Evolutionary conservation across 1,140 invertebrate species (phyloP).

Genomic region (Meloidogyne exigua): DNA sequence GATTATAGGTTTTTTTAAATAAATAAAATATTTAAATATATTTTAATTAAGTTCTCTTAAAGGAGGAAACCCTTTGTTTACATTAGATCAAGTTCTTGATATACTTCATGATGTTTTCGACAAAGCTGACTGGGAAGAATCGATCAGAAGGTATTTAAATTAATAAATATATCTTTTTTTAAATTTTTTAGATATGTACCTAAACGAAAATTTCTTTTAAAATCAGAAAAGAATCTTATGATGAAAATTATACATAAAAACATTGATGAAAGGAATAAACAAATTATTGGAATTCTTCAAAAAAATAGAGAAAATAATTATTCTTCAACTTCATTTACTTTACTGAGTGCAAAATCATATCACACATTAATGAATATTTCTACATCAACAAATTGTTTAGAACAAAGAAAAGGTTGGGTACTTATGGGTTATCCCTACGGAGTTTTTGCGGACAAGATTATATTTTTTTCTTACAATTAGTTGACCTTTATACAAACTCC

Average conservation of each 20-base stretch:
- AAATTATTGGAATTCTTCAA: constrained; percentile 3
- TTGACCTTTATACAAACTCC: too few relatives aligned
- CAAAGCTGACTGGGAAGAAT: not conserved
- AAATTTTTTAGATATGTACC: not conserved
- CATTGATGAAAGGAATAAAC: not conserved
- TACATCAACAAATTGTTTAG: not conserved
- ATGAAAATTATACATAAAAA: not conserved
- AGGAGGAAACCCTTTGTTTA: constrained; percentile 23
- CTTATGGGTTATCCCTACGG: too few relatives aligned
- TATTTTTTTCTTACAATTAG: too few relatives aligned
- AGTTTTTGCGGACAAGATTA: too few relatives aligned
- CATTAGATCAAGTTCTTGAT: constrained; percentile 11
- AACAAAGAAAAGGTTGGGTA: not conserved
- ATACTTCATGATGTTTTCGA: constrained; percentile 20
- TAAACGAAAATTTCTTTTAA: not conserved
- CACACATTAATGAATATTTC: not conserved
- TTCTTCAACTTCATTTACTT: too few relatives aligned
- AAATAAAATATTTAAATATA: too few relatives aligned
- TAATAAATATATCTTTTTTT: not conserved
- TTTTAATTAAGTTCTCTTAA: not conserved
- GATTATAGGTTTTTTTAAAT: not conserved
- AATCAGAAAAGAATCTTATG: not conserved
- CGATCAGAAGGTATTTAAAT: not conserved
- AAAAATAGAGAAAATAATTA: not conserved
- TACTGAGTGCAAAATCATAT: not conserved